Base-by-base conservation (phyloP, 2,113 vertebrate genomes). In the Eupsittula cactorum region DNA sequence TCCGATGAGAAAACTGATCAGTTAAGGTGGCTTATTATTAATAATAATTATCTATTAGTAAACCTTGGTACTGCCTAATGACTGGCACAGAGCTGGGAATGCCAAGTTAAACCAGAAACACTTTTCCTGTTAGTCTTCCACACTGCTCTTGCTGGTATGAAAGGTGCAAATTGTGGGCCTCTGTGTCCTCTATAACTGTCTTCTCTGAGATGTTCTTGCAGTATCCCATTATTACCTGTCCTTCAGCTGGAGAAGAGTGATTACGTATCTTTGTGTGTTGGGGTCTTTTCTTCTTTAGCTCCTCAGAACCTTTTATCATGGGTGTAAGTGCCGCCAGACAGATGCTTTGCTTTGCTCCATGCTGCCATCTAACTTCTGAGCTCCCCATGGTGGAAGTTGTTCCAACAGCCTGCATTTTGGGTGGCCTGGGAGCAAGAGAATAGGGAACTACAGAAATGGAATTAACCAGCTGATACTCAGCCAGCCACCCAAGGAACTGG, bases 141-240 rank as follows among this genome's bases (percentile, higher is more conserved):
- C 1, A 0, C 33, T 35, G 24, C 33, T 65, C 31, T 50, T n/a
- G 35, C 50, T 2, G 1, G 8, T 55, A 15, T 4, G 31, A 33
- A 31, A 76, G 12, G 13, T 46, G n/a, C 41, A 19, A 55, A 39
- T 0, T 42, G 4, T 29, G 33, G 39, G 23, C 47, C 24, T 47
- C 44, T 24, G 0, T 27, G 28, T 29, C 33, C 28, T 25, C 53
- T 27, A 0, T 11, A 41, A 27, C 16, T 41, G 19, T 11, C 42
- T 62, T 29, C 78, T 50, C 35, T 18, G 39, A 41, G 55, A 19
- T 44, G 11, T 62, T 35, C 44, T 42, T 18, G 46, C 60, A 64
- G 28, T 12, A 29, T 31, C 15, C 17, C 8, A 0, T 25, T n/a
- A 2, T 47, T 21, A 25, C 24, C 57, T 10, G 12, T 18, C 46